Conservation (phyloP, 2,113 vertebrate species). For the Channa argus region DNA sequence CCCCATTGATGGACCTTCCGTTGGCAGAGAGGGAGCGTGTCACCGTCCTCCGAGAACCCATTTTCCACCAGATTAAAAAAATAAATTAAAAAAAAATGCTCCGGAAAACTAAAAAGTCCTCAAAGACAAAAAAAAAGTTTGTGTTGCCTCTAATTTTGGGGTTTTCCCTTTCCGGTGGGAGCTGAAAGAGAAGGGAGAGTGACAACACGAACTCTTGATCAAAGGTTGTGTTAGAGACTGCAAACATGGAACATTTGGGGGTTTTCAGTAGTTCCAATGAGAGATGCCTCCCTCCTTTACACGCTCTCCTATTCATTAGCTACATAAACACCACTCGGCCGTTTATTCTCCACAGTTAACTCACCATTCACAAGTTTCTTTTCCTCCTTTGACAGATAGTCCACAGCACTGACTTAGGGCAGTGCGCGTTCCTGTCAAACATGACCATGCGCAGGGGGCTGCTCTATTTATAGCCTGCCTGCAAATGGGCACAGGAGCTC, state of each 20-base stretch:
- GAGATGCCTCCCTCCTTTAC: too few relatives aligned
- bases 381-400: slow-evolving; percentile 73
- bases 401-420: slow-evolving; percentile 72
- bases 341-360: slow-evolving; percentile 43
- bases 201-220: not conserved
- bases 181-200: slow-evolving; percentile 26
- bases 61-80: slow-evolving; percentile 61
- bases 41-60: slow-evolving; percentile 86
- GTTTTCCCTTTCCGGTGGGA: not conserved
- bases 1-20: slow-evolving; percentile 70
- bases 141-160: not conserved
- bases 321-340: not conserved
- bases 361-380: slow-evolving; percentile 73
- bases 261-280: too few relatives aligned
- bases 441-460: slow-evolving; percentile 78
- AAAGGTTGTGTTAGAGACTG: too few relatives aligned
- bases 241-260: too few relatives aligned
- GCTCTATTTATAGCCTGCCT: slow-evolving; percentile 83
- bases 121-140: slow-evolving; percentile 16
- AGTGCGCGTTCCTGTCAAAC: slow-evolving; percentile 83
- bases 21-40: slow-evolving; percentile 72
- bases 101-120: not conserved
- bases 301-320: not conserved
- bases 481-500: slow-evolving; percentile 82
- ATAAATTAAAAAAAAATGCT: not conserved